Evolutionary conservation across 2,888 invertebrate species (phyloP).

Genomic region (Andricus quercusramuli): DNA sequence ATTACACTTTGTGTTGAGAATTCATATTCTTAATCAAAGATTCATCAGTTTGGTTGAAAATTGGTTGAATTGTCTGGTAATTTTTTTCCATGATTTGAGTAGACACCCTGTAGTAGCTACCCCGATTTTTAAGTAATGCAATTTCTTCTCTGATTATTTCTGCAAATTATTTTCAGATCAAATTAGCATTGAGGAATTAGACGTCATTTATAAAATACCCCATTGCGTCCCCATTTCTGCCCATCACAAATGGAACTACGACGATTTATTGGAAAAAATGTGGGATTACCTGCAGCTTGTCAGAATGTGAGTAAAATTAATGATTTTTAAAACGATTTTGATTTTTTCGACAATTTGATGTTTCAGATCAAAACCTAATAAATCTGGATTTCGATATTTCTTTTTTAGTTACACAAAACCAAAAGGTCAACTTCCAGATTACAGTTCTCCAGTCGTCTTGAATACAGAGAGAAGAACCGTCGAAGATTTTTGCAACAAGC

Average conservation of each 20-base stretch:
- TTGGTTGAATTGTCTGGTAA: too few relatives aligned
- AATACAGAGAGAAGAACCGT: conserved; percentile 91
- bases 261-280: conserved; percentile 97
- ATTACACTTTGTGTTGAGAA: too few relatives aligned
- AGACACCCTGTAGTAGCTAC: too few relatives aligned
- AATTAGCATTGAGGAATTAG: conserved; percentile 96
- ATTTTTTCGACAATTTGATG: too few relatives aligned
- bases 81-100: too few relatives aligned
- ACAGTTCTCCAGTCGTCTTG: conserved; percentile 97
- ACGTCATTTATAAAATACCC: conserved; percentile 99
- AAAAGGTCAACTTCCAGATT: conserved; percentile 99
- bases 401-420: conserved; percentile 95
- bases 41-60: too few relatives aligned
- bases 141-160: neutral
- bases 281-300: conserved; percentile 98
- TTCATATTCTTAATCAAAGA: too few relatives aligned
- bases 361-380: too few relatives aligned
- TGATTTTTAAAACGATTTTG: too few relatives aligned
- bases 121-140: neutral
- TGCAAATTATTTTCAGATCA: conserved; percentile 84
- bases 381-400: too few relatives aligned
- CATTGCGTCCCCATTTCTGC: conserved; percentile 99
- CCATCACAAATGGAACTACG: conserved; percentile 99
- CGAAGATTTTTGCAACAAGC: conserved; percentile 99
- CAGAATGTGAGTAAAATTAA: conserved; percentile 86